Conservation (phyloP, 2,888 invertebrate genomes). For the Xestia sexstrigata region DNA sequence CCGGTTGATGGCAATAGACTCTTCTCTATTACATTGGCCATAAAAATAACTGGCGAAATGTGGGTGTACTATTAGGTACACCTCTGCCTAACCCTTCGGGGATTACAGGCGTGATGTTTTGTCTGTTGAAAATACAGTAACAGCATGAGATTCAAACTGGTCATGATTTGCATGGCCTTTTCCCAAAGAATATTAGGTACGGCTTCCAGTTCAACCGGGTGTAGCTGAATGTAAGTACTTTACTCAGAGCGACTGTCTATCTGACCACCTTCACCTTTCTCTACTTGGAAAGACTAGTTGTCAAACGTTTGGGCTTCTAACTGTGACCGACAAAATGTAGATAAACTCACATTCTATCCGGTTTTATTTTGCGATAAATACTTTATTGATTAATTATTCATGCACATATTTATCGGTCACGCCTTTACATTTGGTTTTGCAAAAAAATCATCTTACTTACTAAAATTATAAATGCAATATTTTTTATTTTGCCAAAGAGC, state of each 20-base stretch:
- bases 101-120: no score
- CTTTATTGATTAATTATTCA: slow-evolving; percentile 12
- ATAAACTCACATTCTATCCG: slow-evolving; percentile 6
- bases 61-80: no score
- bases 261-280: not conserved
- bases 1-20: no score
- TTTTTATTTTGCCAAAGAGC: not conserved
- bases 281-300: not conserved
- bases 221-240: not conserved
- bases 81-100: no score
- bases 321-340: not conserved
- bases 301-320: not conserved
- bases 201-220: not conserved
- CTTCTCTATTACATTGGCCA: no score
- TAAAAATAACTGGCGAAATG: no score
- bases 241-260: not conserved
- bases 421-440: not conserved
- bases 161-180: not conserved
- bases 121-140: no score
- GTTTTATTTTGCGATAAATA: slow-evolving; percentile 24
- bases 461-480: not conserved
- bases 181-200: not conserved
- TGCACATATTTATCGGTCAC: slow-evolving; percentile 27
- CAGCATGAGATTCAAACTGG: not conserved
- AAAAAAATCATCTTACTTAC: not conserved